These are phyloP conservation scores for Pristionchus japonicus DNA, from an alignment of 2,888 invertebrate genomes.

Conservation along the genomic window DNA sequence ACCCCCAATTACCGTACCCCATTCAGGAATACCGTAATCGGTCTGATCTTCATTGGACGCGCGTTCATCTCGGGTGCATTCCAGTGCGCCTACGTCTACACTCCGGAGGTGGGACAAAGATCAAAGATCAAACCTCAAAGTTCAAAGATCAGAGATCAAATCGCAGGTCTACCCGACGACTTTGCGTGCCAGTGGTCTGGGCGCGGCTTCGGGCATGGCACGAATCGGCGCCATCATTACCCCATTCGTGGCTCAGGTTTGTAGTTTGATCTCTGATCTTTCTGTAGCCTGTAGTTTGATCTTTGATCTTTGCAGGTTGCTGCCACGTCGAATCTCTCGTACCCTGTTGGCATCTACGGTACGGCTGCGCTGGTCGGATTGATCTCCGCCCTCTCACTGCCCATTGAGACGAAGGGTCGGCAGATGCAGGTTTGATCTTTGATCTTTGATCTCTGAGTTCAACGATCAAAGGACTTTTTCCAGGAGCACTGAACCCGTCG, in stretches of 20 bases:
- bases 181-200: constrained; percentile 90
- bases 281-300: background rate
- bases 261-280: constrained; percentile 7
- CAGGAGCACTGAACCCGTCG: constrained; percentile 22
- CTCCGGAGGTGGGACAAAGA: constrained; percentile 83
- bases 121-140: constrained; percentile 6
- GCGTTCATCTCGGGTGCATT: constrained; percentile 94
- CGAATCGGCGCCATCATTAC: constrained; percentile 93
- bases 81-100: constrained; percentile 95
- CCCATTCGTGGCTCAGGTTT: constrained; percentile 92
- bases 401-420: constrained; percentile 88
- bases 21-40: constrained; percentile 80
- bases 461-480: background rate
- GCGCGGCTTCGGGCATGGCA: constrained; percentile 91
- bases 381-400: constrained; percentile 85
- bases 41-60: constrained; percentile 88
- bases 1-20: too few relatives aligned
- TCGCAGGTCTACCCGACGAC: constrained; percentile 88
- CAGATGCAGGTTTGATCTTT: constrained; percentile 79
- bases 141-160: too few relatives aligned
- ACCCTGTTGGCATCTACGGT: constrained; percentile 86
- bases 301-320: constrained; percentile 79
- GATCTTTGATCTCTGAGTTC: too few relatives aligned
- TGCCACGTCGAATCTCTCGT: constrained; percentile 83
- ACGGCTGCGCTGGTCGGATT: constrained; percentile 85